These are phyloP conservation scores for Limnodromus scolopaceus DNA, from an alignment of 2,797 vertebrate species.

Conservation along the genomic window DNA sequence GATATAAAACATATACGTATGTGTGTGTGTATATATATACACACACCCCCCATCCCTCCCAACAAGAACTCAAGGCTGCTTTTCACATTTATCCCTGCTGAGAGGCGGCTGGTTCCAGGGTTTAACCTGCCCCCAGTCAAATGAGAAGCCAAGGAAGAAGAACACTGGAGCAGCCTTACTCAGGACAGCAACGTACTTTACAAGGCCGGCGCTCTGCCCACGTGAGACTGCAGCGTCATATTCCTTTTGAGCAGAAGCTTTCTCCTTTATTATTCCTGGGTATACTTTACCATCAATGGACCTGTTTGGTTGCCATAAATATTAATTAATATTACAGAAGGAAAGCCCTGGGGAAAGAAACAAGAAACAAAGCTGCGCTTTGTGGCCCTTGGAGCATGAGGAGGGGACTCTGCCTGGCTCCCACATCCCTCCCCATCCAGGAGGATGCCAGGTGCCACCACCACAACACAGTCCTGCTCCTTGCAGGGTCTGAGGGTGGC, in stretches of 20 bases:
- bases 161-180: not conserved
- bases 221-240: conserved; percentile 79
- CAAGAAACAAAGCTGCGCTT: not conserved
- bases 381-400: too few relatives aligned
- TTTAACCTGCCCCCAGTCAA: not conserved
- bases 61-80: not conserved
- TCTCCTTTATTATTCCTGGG: conserved; percentile 86
- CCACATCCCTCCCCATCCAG: not conserved
- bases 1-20: not conserved
- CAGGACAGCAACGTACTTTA: conserved; percentile 78
- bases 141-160: not conserved
- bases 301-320: conserved; percentile 73
- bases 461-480: not conserved
- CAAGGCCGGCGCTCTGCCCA: conserved; percentile 85
- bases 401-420: not conserved
- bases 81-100: not conserved
- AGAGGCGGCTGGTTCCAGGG: not conserved
- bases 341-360: not conserved
- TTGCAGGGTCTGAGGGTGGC: not conserved
- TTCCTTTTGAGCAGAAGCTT: conserved; percentile 81
- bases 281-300: conserved; percentile 84
- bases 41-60: accelerated
- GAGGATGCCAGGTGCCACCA: not conserved
- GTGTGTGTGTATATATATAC: not conserved
- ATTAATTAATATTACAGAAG: not conserved